Base-by-base conservation (phyloP, 2,797 vertebrate species). In the Threskiornis aethiopicus region DNA sequence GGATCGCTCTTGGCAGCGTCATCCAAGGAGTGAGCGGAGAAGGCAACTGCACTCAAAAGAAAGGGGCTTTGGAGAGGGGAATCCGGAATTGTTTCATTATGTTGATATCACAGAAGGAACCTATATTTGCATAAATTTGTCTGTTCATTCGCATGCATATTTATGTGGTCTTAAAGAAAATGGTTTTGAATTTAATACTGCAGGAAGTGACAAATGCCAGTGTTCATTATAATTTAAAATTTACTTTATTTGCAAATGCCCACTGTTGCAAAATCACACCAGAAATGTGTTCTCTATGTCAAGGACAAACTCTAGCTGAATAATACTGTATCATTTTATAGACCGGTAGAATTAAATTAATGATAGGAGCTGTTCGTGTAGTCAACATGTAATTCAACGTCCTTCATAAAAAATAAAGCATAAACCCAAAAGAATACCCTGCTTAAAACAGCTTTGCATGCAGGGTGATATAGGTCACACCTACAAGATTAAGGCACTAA, bases 141-240 rank as follows among this genome's bases (percentile, higher is more conserved):
- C 88, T 94, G 47, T 93, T 97, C 83, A 6, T 88, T 90, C 29
- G 3, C 89, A 95, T 94, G 85, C 87, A 95, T 97, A 91, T 91
- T 96, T 77, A 96, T 94, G 33, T 49, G 86, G 57, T 71, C 86
- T 96, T 96, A 97, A 80, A 73, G 89, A 78, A 97, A 97, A 81
- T 57, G 80, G 71, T 17, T 91, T 94, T 80, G 96, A 82, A 81
- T 87, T 96, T 96, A 95, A 81, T 97, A 72, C 84, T 14, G 14
- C 61, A 87, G 81, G 46, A 87, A 97, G 89, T 94, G 80, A 97
- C 75, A 96, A 97, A 87, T 92, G 47, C 81, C 89, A 49, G 62
- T 5, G 65, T 76, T 55, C 35, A 66, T 75, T 90, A 33, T 80
- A 79, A 94, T 97, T 96, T 84, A 87, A 97, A 97, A 96, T 92